Conservation (phyloP, 2,888 invertebrate genomes). For the Gibbula magus region DNA sequence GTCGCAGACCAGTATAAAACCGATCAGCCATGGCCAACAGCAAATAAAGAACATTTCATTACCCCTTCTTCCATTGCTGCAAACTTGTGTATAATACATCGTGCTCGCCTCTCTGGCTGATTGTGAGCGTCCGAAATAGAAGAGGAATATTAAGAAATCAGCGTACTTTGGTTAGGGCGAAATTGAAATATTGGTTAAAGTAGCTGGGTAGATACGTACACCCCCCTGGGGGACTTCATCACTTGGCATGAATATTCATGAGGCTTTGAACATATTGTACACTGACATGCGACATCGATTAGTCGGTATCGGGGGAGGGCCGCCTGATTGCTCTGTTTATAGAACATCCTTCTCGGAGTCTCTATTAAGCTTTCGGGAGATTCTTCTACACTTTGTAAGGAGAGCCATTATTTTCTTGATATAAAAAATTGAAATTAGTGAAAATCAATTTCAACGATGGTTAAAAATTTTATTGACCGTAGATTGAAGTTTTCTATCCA, state of each 20-base stretch:
- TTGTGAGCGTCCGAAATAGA: no score
- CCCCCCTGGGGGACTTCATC: neutral
- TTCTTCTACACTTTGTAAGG: constrained; percentile 1
- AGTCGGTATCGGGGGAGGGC: neutral
- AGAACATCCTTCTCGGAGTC: neutral
- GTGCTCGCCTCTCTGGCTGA: no score
- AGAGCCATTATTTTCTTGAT: neutral
- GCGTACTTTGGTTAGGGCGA: neutral
- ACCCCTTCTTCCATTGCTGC: no score
- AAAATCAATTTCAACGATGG: neutral
- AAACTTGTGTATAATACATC: no score
- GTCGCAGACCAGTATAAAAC: neutral
- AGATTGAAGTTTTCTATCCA: constrained; percentile 2
- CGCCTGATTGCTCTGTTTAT: constrained; percentile 14
- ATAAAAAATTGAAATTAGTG: neutral
- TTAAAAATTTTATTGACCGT: neutral
- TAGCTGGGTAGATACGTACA: neutral
- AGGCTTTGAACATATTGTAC: constrained; percentile 15
- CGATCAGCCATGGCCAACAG: neutral
- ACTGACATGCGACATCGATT: constrained; percentile 18
- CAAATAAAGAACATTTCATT: constrained; percentile 8
- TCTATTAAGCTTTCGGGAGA: constrained; percentile 7
- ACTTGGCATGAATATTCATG: constrained; percentile 16
- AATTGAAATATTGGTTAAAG: constrained; percentile 24
- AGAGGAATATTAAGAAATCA: neutral